phyloP scores from a whole-genome alignment of 2,113 vertebrate genomes.

The Origma solitaria region DNA sequence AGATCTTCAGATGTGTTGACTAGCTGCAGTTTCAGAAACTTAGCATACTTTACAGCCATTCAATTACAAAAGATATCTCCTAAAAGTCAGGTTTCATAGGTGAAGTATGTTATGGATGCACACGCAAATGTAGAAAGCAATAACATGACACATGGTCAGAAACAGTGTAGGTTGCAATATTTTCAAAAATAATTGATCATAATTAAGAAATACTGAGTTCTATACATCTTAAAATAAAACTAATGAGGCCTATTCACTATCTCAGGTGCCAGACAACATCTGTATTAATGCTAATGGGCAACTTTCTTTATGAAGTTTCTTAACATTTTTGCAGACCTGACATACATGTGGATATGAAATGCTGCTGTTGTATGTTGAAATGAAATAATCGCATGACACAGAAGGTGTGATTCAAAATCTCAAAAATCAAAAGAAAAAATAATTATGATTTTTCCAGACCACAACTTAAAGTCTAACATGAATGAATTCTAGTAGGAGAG shows the following conservation, averaged over 20 bases:
- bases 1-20: background rate
- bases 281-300: background rate
- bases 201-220: background rate
- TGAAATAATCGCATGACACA: background rate
- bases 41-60: background rate
- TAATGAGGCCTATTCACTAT: background rate
- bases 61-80: background rate
- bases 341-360: background rate
- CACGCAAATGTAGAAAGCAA: background rate
- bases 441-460: background rate
- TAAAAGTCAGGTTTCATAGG: background rate
- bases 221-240: background rate
- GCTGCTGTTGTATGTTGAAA: background rate
- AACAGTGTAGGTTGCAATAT: background rate
- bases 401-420: background rate
- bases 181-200: background rate
- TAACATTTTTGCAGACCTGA: background rate
- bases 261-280: background rate
- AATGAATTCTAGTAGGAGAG: background rate
- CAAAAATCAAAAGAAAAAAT: background rate
- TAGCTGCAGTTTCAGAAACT: background rate
- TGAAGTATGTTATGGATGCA: accelerated
- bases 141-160: background rate
- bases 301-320: background rate
- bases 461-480: background rate